Percentiles rank a stretch among this genome's conserved stretches.
phyloP scores from a whole-genome alignment of 2,888 invertebrate genomes.

The Cordilura impudica region DNA sequence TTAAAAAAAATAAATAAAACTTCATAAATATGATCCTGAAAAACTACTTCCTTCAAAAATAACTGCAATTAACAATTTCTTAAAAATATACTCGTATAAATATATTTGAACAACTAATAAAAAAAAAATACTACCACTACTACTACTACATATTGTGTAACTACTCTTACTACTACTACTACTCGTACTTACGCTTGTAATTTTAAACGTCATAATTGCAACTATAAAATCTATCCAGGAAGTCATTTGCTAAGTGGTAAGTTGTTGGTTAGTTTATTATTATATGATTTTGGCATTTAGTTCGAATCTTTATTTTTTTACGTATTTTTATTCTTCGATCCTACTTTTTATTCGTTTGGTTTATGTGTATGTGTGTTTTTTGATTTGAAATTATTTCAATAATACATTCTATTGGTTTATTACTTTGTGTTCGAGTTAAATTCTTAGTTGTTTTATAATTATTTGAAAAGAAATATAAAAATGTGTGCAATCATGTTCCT shows the following conservation, averaged over 20 bases:
- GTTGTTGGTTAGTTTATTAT: constrained; percentile 50
- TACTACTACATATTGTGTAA: constrained; percentile 27
- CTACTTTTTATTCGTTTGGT: not conserved
- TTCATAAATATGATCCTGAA: not conserved
- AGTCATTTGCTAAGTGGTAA: constrained; percentile 70
- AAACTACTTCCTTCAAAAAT: not conserved
- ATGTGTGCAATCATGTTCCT: not conserved
- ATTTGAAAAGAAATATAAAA: not conserved
- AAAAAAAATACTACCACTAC: constrained; percentile 25
- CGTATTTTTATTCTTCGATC: not conserved
- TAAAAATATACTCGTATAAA: constrained; percentile 1
- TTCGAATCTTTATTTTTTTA: not conserved
- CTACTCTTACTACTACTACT: constrained; percentile 38
- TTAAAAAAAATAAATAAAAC: constrained; percentile 22
- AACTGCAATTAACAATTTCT: not conserved
- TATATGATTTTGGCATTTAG: not conserved
- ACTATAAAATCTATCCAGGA: constrained; percentile 67
- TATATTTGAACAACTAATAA: constrained; percentile 25
- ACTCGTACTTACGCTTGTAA: constrained; percentile 46
- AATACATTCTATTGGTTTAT: too few species aligned
- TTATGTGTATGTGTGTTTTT: not conserved
- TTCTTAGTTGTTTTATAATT: not conserved
- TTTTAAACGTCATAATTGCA: constrained; percentile 56
- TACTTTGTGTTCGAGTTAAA: not conserved
- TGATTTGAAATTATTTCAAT: constrained; percentile 1